A percentile compares a stretch with the other conserved stretches of the same genome.
Evolutionary conservation across 2,797 vertebrate genomes (phyloP).

Genomic region (Sebastes reedi): DNA sequence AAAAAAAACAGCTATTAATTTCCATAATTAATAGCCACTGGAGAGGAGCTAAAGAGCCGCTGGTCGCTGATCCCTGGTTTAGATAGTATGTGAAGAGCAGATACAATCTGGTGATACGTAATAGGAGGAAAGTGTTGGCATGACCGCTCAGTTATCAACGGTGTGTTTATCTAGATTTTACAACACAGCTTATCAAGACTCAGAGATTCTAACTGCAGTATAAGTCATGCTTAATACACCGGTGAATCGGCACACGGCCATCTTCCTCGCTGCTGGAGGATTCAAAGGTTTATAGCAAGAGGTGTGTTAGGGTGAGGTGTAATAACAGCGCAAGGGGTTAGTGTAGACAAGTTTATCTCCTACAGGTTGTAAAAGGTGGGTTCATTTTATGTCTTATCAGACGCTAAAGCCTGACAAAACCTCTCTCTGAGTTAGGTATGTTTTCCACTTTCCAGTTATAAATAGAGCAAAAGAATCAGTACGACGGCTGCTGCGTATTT

Average conservation of each 20-base stretch:
- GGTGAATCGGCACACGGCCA: too few relatives aligned
- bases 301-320: not conserved
- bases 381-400: not conserved
- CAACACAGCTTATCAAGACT: not conserved
- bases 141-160: not conserved
- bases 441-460: not conserved
- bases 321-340: not conserved
- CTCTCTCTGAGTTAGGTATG: not conserved
- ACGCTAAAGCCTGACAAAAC: not conserved
- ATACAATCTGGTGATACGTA: not conserved
- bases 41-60: too few relatives aligned
- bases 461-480: not conserved
- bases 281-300: not conserved
- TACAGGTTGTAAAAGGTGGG: not conserved
- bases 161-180: not conserved
- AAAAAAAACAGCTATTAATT: too few relatives aligned
- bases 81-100: not conserved
- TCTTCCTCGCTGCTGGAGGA: not conserved
- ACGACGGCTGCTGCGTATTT: not conserved
- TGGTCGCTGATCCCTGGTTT: too few relatives aligned
- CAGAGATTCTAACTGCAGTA: not conserved
- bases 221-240: not conserved
- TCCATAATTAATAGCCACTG: too few relatives aligned
- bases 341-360: not conserved
- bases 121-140: not conserved